These are phyloP conservation scores for Quadroppia sp. DNA, from an alignment of 2,888 invertebrate genomes.

Conservation along the genomic window DNA sequence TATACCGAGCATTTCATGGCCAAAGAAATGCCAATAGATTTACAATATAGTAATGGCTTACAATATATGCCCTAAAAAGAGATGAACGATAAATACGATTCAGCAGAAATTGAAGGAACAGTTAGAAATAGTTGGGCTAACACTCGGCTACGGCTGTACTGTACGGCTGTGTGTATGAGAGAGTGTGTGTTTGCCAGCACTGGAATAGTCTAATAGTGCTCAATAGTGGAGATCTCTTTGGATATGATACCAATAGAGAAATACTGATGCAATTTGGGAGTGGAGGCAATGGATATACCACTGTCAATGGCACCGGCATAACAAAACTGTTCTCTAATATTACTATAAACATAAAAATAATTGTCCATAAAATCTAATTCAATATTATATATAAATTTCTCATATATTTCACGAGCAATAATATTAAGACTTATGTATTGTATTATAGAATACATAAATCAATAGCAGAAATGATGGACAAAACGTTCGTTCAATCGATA, in stretches of 20 bases:
- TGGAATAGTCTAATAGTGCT: not conserved
- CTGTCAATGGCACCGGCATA: not conserved
- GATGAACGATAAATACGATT: not conserved
- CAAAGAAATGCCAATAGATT: slow-evolving; percentile 1
- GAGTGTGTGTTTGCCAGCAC: not conserved
- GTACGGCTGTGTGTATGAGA: no score
- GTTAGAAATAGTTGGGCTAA: not conserved
- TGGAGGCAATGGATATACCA: not conserved
- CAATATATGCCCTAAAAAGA: slow-evolving; percentile 1
- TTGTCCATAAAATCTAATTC: slow-evolving; percentile 4
- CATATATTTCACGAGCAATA: no score
- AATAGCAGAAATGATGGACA: no score
- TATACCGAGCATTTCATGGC: not conserved
- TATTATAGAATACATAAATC: no score
- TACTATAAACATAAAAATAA: not conserved
- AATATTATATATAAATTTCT: no score
- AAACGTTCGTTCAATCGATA: no score
- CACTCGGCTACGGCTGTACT: not conserved
- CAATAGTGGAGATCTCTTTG: not conserved
- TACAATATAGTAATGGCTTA: not conserved
- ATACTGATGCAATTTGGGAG: not conserved
- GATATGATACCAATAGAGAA: not conserved
- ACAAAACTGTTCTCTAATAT: not conserved
- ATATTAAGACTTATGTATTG: no score
- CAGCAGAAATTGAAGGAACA: not conserved